phyloP scores from a whole-genome alignment of 2,888 invertebrate genomes.

The Podabrus alpinus region DNA sequence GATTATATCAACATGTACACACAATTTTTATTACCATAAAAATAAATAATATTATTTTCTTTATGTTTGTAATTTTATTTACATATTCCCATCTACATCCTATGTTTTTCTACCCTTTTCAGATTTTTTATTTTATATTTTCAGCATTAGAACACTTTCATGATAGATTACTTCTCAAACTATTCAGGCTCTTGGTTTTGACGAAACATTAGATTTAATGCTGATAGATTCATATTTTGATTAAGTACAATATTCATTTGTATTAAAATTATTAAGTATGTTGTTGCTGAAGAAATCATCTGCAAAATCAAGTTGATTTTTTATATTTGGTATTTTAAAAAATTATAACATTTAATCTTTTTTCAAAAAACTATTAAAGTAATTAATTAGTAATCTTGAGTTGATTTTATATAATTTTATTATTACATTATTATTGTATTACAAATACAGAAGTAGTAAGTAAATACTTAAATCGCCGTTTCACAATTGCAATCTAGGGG shows the following conservation, averaged over 20 bases:
- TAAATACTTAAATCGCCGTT: too few species aligned
- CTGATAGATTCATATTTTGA: conserved; percentile 6
- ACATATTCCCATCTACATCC: neutral
- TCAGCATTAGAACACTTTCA: neutral
- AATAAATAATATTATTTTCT: neutral
- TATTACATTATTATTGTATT: too few species aligned
- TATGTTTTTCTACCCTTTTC: neutral
- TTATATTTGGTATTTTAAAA: too few species aligned
- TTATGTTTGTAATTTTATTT: neutral
- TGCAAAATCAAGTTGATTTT: conserved; percentile 5
- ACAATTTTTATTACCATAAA: neutral
- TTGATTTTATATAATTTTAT: too few species aligned
- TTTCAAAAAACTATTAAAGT: too few species aligned
- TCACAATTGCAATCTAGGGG: too few species aligned
- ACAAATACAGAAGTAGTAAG: too few species aligned
- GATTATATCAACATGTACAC: neutral
- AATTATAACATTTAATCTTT: too few species aligned
- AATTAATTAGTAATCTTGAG: too few species aligned
- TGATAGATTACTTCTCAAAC: neutral
- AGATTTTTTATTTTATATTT: too few species aligned
- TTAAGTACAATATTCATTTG: conserved; percentile 31
- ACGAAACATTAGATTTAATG: neutral
- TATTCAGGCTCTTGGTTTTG: neutral
- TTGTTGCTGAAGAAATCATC: conserved; percentile 28
- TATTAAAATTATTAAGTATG: conserved; percentile 31